A percentile compares a stretch with the other conserved stretches of the same genome.
These are phyloP conservation scores for Cynocephalus volans DNA, from an alignment of 2,113 vertebrate species.

Conservation along the genomic window DNA sequence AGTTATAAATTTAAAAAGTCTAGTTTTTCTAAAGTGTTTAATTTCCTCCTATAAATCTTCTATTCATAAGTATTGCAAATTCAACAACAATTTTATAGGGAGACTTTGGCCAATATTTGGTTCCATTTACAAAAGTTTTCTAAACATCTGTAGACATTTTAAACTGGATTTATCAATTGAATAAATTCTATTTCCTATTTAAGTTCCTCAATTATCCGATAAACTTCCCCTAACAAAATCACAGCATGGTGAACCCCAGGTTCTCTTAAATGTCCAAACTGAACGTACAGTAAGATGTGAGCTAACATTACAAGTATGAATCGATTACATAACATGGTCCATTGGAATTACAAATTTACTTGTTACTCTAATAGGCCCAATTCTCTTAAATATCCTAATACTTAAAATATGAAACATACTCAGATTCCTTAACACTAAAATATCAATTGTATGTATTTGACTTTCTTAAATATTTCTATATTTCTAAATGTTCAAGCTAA, in stretches of 20 bases:
- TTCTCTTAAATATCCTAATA: neutral
- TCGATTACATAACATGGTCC: neutral
- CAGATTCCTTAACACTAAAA: conserved; percentile 25
- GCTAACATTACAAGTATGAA: neutral
- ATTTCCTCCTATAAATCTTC: neutral
- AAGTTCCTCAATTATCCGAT: neutral
- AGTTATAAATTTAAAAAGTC: neutral
- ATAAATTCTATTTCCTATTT: neutral
- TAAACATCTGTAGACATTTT: neutral
- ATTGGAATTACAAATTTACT: neutral
- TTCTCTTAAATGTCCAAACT: conserved; percentile 25
- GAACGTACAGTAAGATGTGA: neutral
- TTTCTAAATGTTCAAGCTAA: conserved; percentile 23
- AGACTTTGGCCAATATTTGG: neutral
- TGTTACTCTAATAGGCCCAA: neutral
- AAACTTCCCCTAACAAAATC: neutral
- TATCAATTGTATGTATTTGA: neutral
- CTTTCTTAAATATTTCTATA: conserved; percentile 48
- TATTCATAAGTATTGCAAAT: neutral
- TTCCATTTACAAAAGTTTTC: neutral
- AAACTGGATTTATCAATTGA: conserved; percentile 1
- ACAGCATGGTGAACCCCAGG: neutral
- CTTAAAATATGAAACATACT: conserved; percentile 1
- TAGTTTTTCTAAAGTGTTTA: neutral
- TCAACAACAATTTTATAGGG: neutral